Evolutionary conservation across 2,888 invertebrate genomes (phyloP), one percentile per base, ranked within the genome.

Genomic region (Cheilosia urbana): DNA sequence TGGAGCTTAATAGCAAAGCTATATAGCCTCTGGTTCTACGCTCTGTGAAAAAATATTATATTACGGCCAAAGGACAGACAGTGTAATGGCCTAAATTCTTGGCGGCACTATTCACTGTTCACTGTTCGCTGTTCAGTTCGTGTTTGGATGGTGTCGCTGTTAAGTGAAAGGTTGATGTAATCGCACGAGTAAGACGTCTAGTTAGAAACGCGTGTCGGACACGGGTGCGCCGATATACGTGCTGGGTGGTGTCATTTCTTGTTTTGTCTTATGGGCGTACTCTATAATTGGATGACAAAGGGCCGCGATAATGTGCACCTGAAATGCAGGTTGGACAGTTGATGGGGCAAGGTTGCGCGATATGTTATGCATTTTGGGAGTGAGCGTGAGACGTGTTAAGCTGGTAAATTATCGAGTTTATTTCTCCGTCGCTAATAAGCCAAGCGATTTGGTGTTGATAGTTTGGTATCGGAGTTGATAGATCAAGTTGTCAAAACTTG

Each of bases 111-210:
- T 27, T 24, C 24, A 24, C 24, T 24, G n/a, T n/a, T n/a, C n/a
- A 24, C 27, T 6, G 6, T 27, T 27, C 27, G 27, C 27, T 27
- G 27, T 27, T 6, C 34, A 15, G 62, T 49, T 60, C 40, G 45
- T 55, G 49, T 63, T 42, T n/a, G 15, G 73, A 27, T 57, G 30
- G 62, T 79, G 79, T 62, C 71, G 66, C 27, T n/a, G 65, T 19
- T 53, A 69, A 84, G 79, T 75, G 84, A 84, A 84, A 84, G 84
- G 80, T 69, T 83, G 72, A 78, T 66, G 62, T 65, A 72, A 78
- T 78, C 69, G 57, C n/a, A 27, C 27, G 34, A 75, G 66, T 53
- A 47, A 65, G 72, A 69, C 42, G 53, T 73, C 81, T 75, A 11
- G 69, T 81, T 65, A 66, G 51, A 68, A 66, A 62, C 72, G 72